Evolutionary conservation across 2,888 invertebrate species (phyloP).

Genomic region (Capitulum mitella): DNA sequence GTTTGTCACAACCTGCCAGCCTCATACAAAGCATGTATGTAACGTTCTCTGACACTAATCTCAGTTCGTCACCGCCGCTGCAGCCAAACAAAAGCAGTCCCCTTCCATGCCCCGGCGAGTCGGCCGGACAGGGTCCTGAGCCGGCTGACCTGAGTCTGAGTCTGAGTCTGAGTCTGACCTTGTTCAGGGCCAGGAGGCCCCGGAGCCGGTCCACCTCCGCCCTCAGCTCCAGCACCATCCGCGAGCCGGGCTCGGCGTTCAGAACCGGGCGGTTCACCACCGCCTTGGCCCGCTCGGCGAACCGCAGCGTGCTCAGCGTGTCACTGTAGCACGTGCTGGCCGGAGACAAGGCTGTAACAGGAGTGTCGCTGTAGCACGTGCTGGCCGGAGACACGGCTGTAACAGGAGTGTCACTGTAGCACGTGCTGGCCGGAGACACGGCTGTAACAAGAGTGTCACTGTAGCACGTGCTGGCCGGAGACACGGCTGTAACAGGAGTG

Average conservation of each 20-base stretch:
- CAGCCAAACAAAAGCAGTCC: no score
- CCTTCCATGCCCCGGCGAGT: no score
- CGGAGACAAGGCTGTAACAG: no score
- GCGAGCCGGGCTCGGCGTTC: conserved; percentile 52
- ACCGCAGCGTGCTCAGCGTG: conserved; percentile 70
- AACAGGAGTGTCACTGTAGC: conserved; percentile 65
- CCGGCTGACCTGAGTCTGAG: no score
- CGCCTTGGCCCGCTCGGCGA: conserved; percentile 66
- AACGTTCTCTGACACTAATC: no score
- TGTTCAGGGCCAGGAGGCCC: conserved; percentile 25
- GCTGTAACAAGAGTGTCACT: conserved; percentile 65
- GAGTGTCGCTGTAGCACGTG: conserved; percentile 68
- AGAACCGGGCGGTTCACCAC: conserved; percentile 58
- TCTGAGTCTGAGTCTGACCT: no score
- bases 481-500: conserved; percentile 62
- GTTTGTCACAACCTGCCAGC: no score
- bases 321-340: conserved; percentile 67
- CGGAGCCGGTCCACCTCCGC: conserved; percentile 32
- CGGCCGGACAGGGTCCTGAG: no score
- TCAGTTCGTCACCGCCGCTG: no score
- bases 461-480: conserved; percentile 66
- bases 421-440: conserved; percentile 64
- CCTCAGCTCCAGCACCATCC: conserved; percentile 29
- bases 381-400: conserved; percentile 69
- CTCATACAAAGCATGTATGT: no score